Conservation (phyloP, 2,113 vertebrate genomes). For the Myrmecobius fasciatus region DNA sequence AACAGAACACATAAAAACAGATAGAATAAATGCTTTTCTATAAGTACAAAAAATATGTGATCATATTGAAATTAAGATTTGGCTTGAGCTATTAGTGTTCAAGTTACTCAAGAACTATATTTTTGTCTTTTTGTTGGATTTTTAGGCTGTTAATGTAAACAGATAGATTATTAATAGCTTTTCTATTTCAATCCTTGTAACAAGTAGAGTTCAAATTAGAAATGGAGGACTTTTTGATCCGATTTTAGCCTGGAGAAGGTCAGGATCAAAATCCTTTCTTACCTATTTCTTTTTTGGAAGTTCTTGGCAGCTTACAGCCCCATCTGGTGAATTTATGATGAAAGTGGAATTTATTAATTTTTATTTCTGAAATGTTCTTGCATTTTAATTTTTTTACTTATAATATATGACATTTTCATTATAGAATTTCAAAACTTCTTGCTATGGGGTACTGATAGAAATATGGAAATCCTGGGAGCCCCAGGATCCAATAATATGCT, state of each 20-base stretch:
- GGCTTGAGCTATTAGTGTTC: background rate
- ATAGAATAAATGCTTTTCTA: background rate
- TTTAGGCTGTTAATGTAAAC: background rate
- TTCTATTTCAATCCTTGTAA: background rate
- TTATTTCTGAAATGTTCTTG: background rate
- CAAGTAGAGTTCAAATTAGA: background rate
- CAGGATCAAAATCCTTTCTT: background rate
- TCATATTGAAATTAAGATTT: background rate
- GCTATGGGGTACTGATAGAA: background rate
- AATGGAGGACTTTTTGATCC: background rate
- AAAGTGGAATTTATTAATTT: constrained; percentile 8
- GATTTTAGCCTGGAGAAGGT: background rate
- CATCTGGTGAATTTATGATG: background rate
- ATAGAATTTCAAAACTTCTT: background rate
- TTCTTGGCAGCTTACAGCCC: background rate
- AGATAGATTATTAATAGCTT: background rate
- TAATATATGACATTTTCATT: background rate
- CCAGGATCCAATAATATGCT: background rate
- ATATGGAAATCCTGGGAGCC: background rate
- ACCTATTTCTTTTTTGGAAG: background rate
- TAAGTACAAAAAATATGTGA: background rate
- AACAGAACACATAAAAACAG: background rate
- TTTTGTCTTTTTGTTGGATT: background rate
- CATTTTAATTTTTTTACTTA: background rate
- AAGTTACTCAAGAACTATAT: background rate